phyloP scores from a whole-genome alignment of 1,140 invertebrate species.

The Diachasma alloeum region DNA sequence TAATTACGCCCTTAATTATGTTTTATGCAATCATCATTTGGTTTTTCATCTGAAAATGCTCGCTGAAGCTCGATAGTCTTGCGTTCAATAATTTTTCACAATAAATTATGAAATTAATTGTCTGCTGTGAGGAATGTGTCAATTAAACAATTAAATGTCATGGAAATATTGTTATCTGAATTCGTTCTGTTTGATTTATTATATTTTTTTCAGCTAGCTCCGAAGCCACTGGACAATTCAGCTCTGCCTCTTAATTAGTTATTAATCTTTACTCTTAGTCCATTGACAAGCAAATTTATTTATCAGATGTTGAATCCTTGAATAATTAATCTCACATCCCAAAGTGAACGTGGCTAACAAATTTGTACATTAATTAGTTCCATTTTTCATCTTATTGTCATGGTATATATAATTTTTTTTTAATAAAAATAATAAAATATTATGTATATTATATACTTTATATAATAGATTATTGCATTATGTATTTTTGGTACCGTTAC shows the following conservation, averaged over 20 bases:
- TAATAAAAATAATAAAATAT: constrained; percentile 67
- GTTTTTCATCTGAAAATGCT: background rate
- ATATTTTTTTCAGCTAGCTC: background rate
- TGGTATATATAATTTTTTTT: constrained; percentile 62
- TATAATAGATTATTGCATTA: constrained; percentile 67
- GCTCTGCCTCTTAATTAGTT: background rate
- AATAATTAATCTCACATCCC: constrained; percentile 40
- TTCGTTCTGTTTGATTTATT: background rate
- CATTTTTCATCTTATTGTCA: constrained; percentile 28
- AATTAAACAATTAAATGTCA: constrained; percentile 27
- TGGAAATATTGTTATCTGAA: constrained; percentile 18
- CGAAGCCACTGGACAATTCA: background rate
- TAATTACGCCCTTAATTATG: background rate
- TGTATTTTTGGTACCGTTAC: constrained; percentile 66
- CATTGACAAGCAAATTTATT: constrained; percentile 20
- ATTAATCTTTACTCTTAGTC: background rate
- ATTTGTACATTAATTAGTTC: constrained; percentile 66
- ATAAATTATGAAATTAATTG: background rate
- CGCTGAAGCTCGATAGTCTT: background rate
- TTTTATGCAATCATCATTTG: background rate
- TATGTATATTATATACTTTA: constrained; percentile 63
- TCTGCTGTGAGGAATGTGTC: constrained; percentile 30
- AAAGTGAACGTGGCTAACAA: constrained; percentile 60
- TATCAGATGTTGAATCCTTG: background rate
- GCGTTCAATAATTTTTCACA: background rate